Percentiles rank a stretch among this genome's conserved stretches.
These are phyloP conservation scores for Trachelipus rathkii DNA, from an alignment of 1,140 invertebrate species.

Conservation along the genomic window DNA sequence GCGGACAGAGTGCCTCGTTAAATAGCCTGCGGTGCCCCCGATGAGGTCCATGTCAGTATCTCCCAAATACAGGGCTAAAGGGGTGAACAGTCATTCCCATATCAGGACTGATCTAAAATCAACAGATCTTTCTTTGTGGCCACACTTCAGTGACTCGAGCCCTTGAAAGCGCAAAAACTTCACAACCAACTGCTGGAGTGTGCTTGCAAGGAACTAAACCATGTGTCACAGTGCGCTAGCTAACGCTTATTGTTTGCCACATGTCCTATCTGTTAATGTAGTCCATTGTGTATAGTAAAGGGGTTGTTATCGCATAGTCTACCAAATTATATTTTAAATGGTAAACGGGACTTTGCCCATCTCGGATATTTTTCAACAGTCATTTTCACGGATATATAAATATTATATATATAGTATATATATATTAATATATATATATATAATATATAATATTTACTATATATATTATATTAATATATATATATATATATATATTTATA, in stretches of 20 bases:
- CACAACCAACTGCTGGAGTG: constrained; percentile 22
- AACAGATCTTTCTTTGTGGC: constrained; percentile 29
- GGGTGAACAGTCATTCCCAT: background rate
- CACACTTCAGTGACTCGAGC: constrained; percentile 28
- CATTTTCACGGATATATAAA: constrained; percentile 46
- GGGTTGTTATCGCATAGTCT: constrained; percentile 47
- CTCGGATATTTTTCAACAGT: too few species aligned
- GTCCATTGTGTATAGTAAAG: constrained; percentile 47
- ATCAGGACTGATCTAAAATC: background rate
- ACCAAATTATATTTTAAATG: constrained; percentile 45
- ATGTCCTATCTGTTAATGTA: constrained; percentile 47
- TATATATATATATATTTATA: too few species aligned
- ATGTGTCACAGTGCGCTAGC: constrained; percentile 42
- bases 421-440: too few species aligned
- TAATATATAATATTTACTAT: too few species aligned
- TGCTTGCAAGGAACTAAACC: constrained; percentile 40
- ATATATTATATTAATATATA: too few species aligned
- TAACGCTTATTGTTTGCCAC: constrained; percentile 45
- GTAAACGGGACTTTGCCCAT: constrained; percentile 46
- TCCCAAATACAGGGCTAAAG: background rate
- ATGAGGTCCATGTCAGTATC: background rate
- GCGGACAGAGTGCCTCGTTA: background rate
- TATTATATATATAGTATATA: constrained; percentile 21
- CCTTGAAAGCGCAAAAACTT: constrained; percentile 27
- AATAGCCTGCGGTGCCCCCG: background rate